These are phyloP conservation scores for Dioctria rufipes DNA, from an alignment of 2,888 invertebrate genomes.

Conservation along the genomic window DNA sequence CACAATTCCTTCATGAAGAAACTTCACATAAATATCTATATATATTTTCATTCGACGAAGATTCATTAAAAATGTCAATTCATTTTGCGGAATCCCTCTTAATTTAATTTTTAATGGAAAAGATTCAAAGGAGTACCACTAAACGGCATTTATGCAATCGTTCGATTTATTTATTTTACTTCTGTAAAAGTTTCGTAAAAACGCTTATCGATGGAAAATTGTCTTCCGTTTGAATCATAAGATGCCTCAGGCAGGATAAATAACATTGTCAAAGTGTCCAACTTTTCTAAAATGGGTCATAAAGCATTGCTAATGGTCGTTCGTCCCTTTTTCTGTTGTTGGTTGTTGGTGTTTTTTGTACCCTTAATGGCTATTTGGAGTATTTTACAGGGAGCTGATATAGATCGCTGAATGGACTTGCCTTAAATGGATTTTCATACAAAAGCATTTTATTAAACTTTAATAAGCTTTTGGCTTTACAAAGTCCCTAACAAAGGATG, in stretches of 20 bases:
- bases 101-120: too few relatives aligned
- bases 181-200: background rate
- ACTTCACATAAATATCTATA: too few relatives aligned
- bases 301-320: conserved; percentile 57
- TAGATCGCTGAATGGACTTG: conserved; percentile 53
- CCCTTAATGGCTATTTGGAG: conserved; percentile 55
- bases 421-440: conserved; percentile 35
- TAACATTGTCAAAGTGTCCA: conserved; percentile 57
- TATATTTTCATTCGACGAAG: too few relatives aligned
- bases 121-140: background rate
- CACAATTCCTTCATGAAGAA: too few relatives aligned
- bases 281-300: conserved; percentile 59
- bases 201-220: conserved; percentile 19
- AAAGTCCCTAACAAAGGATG: conserved; percentile 34
- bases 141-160: background rate
- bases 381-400: conserved; percentile 54
- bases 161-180: background rate
- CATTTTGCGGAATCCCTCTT: too few relatives aligned
- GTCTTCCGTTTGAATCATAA: conserved; percentile 27
- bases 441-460: conserved; percentile 47
- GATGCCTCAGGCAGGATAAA: conserved; percentile 56
- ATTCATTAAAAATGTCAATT: too few relatives aligned
- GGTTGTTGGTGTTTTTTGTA: conserved; percentile 44
- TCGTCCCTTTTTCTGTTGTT: conserved; percentile 49
- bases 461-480: conserved; percentile 36